Percentiles rank a stretch among this genome's conserved stretches.
Conservation (phyloP, 1,140 invertebrate genomes). For the Calosoma granatense region DNA sequence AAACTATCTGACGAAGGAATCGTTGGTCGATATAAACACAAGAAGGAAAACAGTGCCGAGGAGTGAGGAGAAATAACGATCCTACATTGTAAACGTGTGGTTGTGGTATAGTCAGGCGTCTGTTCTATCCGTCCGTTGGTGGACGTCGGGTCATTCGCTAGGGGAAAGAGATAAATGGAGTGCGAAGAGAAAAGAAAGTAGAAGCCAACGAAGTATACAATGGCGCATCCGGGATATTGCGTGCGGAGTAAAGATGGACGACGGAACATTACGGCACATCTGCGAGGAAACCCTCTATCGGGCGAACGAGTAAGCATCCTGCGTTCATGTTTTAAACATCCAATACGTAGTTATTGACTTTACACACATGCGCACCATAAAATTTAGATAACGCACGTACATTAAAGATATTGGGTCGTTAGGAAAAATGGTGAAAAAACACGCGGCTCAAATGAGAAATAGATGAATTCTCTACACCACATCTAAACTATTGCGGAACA, state of each 20-base stretch:
- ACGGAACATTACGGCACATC: neutral
- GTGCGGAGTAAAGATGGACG: constrained; percentile 1
- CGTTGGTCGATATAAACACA: too few species aligned
- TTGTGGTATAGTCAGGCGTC: too few species aligned
- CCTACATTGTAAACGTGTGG: too few species aligned
- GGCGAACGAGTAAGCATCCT: neutral
- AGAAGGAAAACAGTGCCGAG: too few species aligned
- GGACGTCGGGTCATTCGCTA: neutral
- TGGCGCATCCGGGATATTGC: neutral
- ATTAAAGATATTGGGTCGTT: constrained; percentile 6
- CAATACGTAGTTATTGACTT: constrained; percentile 7
- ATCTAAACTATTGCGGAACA: too few species aligned
- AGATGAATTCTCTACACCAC: too few species aligned
- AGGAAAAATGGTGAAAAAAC: too few species aligned
- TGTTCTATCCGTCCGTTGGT: too few species aligned
- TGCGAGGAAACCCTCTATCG: neutral
- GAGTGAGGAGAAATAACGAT: too few species aligned
- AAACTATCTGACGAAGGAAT: too few species aligned
- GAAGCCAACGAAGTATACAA: constrained; percentile 6
- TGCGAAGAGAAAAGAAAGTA: constrained; percentile 8
- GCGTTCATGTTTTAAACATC: constrained; percentile 5
- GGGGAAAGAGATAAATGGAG: constrained; percentile 6
- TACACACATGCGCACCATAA: constrained; percentile 4
- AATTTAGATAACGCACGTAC: constrained; percentile 1
- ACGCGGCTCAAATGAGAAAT: too few species aligned